Evolutionary conservation across 2,113 vertebrate genomes (phyloP).

Genomic region (Rhinogobius similis): DNA sequence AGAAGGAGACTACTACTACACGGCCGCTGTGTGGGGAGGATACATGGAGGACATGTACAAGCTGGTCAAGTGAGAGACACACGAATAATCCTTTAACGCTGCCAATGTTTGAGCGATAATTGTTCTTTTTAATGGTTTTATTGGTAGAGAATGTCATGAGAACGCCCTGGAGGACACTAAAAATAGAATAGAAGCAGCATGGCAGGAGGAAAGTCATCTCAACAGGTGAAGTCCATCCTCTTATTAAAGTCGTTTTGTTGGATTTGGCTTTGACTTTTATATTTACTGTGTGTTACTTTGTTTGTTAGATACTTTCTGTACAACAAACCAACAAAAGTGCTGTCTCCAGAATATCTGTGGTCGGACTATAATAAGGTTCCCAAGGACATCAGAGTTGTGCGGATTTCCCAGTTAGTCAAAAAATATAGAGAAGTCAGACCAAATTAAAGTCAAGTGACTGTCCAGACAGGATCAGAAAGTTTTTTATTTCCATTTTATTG

Average conservation of each 20-base stretch:
- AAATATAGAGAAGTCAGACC: conserved; percentile 46
- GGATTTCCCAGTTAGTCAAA: conserved; percentile 51
- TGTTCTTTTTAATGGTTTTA: neutral
- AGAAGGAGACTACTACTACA: conserved; percentile 1
- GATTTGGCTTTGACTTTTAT: neutral
- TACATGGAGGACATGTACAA: neutral
- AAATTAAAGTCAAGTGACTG: conserved; percentile 21
- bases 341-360: conserved; percentile 60
- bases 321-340: conserved; percentile 59
- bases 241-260: too few relatives aligned
- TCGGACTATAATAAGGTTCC: conserved; percentile 17
- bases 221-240: neutral
- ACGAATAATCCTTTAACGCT: neutral
- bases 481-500: too few relatives aligned
- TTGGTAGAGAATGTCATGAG: neutral
- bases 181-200: neutral
- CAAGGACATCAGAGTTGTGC: conserved; percentile 44
- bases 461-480: too few relatives aligned
- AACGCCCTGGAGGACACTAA: neutral
- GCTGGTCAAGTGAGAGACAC: neutral
- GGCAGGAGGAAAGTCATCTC: conserved; percentile 1
- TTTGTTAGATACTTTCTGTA: conserved; percentile 33
- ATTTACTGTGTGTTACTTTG: neutral
- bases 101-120: neutral
- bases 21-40: neutral